phyloP scores from a whole-genome alignment of 2,888 invertebrate genomes.

The Ochropacha duplaris region DNA sequence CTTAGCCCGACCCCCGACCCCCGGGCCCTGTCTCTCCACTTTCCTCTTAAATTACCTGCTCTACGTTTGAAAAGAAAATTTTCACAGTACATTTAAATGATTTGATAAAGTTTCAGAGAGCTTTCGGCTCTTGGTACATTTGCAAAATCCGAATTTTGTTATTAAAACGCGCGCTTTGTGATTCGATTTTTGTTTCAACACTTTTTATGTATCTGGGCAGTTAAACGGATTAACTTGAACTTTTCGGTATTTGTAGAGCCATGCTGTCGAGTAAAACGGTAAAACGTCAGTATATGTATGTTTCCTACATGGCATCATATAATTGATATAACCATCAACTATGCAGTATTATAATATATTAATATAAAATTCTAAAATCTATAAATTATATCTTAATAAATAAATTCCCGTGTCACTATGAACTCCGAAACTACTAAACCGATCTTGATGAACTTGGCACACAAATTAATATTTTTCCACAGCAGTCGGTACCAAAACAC shows the following conservation, averaged over 20 bases:
- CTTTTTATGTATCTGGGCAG: neutral
- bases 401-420: too few species aligned
- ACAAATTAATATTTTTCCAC: too few species aligned
- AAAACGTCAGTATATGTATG: too few species aligned
- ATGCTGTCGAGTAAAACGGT: neutral
- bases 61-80: slow-evolving; percentile 42
- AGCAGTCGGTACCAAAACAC: too few species aligned
- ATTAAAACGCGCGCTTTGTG: neutral
- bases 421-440: too few species aligned
- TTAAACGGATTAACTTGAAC: neutral
- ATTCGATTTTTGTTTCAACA: neutral
- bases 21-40: slow-evolving; percentile 7
- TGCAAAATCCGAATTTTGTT: slow-evolving; percentile 1
- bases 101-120: slow-evolving; percentile 42
- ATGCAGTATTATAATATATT: neutral
- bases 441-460: too few species aligned
- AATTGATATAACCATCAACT: neutral
- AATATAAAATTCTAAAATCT: too few species aligned
- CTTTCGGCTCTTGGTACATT: slow-evolving; percentile 15
- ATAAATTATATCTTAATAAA: too few species aligned
- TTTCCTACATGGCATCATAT: neutral
- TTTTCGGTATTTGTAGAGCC: neutral
- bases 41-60: slow-evolving; percentile 38
- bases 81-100: slow-evolving; percentile 53
- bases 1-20: slow-evolving; percentile 14